A percentile compares a stretch with the other conserved stretches of the same genome.
Conservation (phyloP, 2,797 vertebrate genomes). For the Chiroxiphia lanceolata region DNA sequence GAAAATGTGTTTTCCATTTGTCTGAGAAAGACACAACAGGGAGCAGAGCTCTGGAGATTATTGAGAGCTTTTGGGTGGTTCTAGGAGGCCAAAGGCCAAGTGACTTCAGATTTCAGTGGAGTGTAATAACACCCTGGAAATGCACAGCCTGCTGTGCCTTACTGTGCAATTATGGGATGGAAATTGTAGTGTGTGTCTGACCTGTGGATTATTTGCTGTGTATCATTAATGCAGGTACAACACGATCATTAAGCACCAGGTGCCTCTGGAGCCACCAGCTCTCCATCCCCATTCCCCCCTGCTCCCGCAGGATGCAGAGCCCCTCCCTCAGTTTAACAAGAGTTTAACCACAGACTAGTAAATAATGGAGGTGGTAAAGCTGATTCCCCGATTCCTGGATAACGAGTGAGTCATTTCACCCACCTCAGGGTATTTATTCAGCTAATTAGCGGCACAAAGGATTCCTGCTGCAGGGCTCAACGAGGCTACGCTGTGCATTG, state of each 20-base stretch:
- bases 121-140: conserved; percentile 43
- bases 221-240: background rate
- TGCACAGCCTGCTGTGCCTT: background rate
- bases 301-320: background rate
- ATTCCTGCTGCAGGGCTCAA: background rate
- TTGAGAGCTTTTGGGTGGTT: background rate
- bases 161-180: conserved; percentile 20
- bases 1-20: conserved; percentile 61
- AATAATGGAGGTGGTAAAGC: background rate
- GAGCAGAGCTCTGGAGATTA: conserved; percentile 45
- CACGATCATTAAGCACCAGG: background rate
- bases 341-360: background rate
- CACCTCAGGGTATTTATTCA: background rate
- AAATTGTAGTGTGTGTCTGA: background rate
- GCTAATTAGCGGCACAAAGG: background rate
- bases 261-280: background rate
- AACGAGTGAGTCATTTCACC: background rate
- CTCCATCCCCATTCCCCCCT: background rate
- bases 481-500: background rate
- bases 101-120: conserved; percentile 5
- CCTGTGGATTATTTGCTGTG: background rate
- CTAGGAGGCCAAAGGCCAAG: conserved; percentile 5
- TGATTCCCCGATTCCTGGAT: background rate
- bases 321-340: background rate
- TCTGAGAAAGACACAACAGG: background rate